phyloP scores from a whole-genome alignment of 2,797 vertebrate genomes.

The Molothrus ater region DNA sequence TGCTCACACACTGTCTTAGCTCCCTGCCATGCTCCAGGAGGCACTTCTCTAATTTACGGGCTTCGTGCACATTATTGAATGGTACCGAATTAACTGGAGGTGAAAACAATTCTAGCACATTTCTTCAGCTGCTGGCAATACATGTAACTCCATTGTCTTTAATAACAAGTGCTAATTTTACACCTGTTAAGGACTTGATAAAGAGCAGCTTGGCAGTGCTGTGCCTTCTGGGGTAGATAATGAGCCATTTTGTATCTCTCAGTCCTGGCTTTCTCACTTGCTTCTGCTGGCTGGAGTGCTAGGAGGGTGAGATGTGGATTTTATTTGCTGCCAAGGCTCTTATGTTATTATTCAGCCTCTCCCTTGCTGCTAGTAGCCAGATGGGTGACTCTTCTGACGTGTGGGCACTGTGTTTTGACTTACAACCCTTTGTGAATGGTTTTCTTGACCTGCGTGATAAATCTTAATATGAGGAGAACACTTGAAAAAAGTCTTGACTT shows the following conservation, averaged over 20 bases:
- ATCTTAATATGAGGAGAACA: neutral
- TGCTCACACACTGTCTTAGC: neutral
- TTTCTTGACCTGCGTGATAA: neutral
- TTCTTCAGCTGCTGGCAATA: constrained; percentile 59
- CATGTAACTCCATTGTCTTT: constrained; percentile 58
- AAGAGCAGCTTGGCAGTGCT: constrained; percentile 11
- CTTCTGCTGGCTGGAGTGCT: neutral
- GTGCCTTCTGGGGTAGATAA: constrained; percentile 38
- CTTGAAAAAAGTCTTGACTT: neutral
- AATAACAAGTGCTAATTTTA: constrained; percentile 63
- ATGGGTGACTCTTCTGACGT: neutral
- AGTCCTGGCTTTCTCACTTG: constrained; percentile 5
- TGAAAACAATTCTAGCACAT: constrained; percentile 51
- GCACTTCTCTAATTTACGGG: constrained; percentile 21
- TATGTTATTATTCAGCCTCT: neutral
- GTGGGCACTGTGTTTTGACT: neutral
- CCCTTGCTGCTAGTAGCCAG: neutral
- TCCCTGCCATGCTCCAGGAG: neutral
- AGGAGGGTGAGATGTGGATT: neutral
- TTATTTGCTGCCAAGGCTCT: neutral
- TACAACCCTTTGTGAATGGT: neutral
- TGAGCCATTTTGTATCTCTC: neutral
- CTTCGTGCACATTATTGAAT: neutral
- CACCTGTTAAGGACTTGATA: constrained; percentile 64
- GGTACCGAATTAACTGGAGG: constrained; percentile 25